Evolutionary conservation across 2,888 invertebrate genomes (phyloP).

Genomic region (Leptodirus hochenwartii): DNA sequence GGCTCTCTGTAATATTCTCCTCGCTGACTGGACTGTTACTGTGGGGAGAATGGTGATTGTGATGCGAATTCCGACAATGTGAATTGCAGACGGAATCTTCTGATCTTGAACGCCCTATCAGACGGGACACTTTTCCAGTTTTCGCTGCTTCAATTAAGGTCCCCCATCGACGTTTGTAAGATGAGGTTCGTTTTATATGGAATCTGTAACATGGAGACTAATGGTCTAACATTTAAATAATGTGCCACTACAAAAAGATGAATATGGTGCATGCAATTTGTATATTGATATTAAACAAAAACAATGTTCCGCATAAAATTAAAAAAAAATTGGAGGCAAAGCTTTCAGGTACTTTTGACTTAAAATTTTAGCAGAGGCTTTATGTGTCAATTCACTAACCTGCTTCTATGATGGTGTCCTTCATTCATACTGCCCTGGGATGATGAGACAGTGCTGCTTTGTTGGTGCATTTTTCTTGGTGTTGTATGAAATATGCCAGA

Average conservation of each 20-base stretch:
- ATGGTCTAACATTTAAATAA: background rate
- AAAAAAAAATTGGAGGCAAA: too few species aligned
- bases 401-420: constrained; percentile 17
- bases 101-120: constrained; percentile 62
- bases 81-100: constrained; percentile 65
- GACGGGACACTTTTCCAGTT: constrained; percentile 57
- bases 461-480: constrained; percentile 29
- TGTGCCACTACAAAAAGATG: background rate
- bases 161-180: constrained; percentile 64
- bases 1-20: constrained; percentile 53
- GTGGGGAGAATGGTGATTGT: constrained; percentile 30
- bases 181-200: constrained; percentile 32
- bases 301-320: background rate
- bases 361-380: too few species aligned
- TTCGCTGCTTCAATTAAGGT: constrained; percentile 77
- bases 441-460: constrained; percentile 25
- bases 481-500: constrained; percentile 43
- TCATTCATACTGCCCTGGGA: constrained; percentile 29
- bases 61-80: constrained; percentile 31
- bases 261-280: background rate
- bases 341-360: too few species aligned
- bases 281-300: background rate
- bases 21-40: constrained; percentile 41
- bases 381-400: too few species aligned
- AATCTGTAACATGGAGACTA: constrained; percentile 17